Base-by-base conservation (phyloP, 2,113 vertebrate genomes). In the Anolis sagrei region DNA sequence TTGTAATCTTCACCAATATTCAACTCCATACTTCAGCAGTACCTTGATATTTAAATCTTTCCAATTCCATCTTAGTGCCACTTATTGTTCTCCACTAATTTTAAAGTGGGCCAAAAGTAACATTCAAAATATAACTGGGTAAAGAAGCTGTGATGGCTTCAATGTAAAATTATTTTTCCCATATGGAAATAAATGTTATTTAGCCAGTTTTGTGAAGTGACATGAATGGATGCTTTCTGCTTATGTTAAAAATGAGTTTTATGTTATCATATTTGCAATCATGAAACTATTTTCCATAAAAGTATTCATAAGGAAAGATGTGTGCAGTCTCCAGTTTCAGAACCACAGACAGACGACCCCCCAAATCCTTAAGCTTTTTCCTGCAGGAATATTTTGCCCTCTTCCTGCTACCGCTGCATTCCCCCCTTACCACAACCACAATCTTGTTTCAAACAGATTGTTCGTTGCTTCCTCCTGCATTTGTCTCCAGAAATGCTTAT, bases 1-100 rank as follows among this genome's bases (percentile, higher is more conserved):
- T 11, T 68, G 9, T 68, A 29, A 29, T 2, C 29, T 27, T 6
- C 64, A 27, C 1, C 10, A 7, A 66, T 21, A 27, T 66, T 66
- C 27, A 27, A 6, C 27, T 29, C 2, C 25, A 29, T 27, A 27
- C 27, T 29, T 25, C 25, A 68, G 10, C 64, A 27, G 29, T 68
- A 27, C 27, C 3, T 68, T 8, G 9, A 68, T 68, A 29, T 25
- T 68, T 68, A 29, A 1, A 58, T 5, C n/a, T 82, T 84, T 90
- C 85, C 92, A 93, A 84, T 92, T 90, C 44, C 95, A 74, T 89
- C 87, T 51, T 86, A 90, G 23, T 87, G 86, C 49, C 81, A 54
- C 75, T 89, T 54, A 34, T 3, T 34, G 79, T 58, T 76, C 76
- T 69, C 80, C 72, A 79, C 88, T 89, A 13, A 68, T 89, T 68